phyloP scores from a whole-genome alignment of 2,888 invertebrate species.

The Nebria brevicollis region DNA sequence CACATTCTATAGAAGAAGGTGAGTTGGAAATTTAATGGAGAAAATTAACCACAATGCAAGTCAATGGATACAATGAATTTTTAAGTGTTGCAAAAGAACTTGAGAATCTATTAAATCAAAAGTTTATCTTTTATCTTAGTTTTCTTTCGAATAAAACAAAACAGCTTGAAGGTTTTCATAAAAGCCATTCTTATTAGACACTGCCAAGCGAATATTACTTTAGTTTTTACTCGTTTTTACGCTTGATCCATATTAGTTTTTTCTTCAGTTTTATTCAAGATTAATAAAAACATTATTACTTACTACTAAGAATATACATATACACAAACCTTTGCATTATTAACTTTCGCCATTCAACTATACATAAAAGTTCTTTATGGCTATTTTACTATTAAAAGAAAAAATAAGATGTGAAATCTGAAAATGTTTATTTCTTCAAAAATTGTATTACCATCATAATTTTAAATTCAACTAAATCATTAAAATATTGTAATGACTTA shows the following conservation, averaged over 20 bases:
- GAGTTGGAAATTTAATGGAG: conserved; percentile 21
- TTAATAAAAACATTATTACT: no score
- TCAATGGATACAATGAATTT: conserved; percentile 33
- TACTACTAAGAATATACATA: no score
- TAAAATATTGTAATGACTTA: no score
- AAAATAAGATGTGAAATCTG: no score
- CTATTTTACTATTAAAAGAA: no score
- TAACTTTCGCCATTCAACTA: no score
- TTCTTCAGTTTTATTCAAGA: no score
- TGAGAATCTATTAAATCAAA: conserved; percentile 46
- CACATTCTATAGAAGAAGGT: not conserved
- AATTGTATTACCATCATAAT: no score
- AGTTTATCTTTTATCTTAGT: conserved; percentile 33
- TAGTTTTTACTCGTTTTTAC: conserved; percentile 20
- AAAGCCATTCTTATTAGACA: conserved; percentile 24
- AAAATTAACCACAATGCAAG: conserved; percentile 37
- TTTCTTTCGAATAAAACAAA: conserved; percentile 37
- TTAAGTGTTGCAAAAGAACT: conserved; percentile 44
- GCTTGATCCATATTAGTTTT: not conserved
- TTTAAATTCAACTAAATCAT: no score
- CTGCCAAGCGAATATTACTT: conserved; percentile 29
- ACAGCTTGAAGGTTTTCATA: conserved; percentile 24
- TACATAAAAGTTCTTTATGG: no score
- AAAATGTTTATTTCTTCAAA: no score
- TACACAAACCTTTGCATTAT: no score